Conservation (phyloP, 2,797 vertebrate species). For the Takifugu rubripes region DNA sequence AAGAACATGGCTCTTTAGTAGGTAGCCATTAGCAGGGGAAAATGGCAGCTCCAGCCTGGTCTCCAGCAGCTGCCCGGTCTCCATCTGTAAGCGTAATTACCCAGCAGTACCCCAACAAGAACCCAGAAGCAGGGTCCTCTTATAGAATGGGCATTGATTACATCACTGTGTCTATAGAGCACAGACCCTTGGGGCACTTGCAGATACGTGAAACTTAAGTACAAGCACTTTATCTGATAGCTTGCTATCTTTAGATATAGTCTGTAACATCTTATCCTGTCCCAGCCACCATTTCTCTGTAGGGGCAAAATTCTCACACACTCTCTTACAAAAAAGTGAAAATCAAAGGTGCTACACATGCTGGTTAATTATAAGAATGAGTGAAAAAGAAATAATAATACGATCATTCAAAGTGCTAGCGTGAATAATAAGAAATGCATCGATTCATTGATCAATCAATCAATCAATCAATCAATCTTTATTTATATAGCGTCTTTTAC, state of each 20-base stretch:
- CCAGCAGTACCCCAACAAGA: constrained; percentile 52
- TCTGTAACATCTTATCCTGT: constrained; percentile 9
- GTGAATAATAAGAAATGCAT: constrained; percentile 28
- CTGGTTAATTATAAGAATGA: no score
- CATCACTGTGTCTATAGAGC: constrained; percentile 45
- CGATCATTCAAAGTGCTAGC: constrained; percentile 33
- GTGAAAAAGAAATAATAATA: constrained; percentile 14
- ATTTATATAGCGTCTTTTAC: no score
- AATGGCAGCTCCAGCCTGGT: constrained; percentile 42
- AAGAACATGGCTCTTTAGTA: constrained; percentile 30
- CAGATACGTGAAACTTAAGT: constrained; percentile 44
- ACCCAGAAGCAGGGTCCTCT: constrained; percentile 46
- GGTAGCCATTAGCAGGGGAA: constrained; percentile 36
- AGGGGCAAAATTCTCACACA: not conserved
- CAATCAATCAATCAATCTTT: no score
- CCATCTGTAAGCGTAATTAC: constrained; percentile 64
- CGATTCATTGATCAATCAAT: constrained; percentile 20
- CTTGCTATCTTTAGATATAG: constrained; percentile 43
- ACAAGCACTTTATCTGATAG: constrained; percentile 28
- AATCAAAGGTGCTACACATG: not conserved
- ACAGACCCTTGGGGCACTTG: constrained; percentile 20
- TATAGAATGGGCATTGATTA: constrained; percentile 61
- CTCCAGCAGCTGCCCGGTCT: constrained; percentile 59
- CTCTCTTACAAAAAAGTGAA: not conserved
- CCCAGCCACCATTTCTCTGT: not conserved